Percentiles rank a stretch among this genome's conserved stretches.
Evolutionary conservation across 1,140 invertebrate species (phyloP).

Genomic region (Halyomorpha halys): DNA sequence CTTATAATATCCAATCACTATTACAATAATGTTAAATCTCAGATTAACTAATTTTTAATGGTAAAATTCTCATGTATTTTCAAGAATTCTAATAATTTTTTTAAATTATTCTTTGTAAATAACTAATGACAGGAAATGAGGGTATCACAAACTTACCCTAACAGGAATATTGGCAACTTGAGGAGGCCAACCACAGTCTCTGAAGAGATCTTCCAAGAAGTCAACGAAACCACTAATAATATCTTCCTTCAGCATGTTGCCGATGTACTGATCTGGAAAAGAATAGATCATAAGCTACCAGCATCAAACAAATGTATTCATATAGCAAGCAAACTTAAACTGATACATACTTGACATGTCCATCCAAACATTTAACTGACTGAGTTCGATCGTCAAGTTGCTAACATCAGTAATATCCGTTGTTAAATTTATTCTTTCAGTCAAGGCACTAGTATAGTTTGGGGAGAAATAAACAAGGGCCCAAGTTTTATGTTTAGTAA

Average conservation of each 20-base stretch:
- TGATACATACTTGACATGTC: constrained; percentile 55
- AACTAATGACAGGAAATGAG: no score
- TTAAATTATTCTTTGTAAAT: no score
- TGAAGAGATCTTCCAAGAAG: constrained; percentile 32
- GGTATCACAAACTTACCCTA: constrained; percentile 27
- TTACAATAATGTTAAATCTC: no score
- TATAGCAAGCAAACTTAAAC: neutral
- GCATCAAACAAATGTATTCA: constrained; percentile 22
- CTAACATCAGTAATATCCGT: constrained; percentile 31
- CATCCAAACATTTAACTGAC: constrained; percentile 53
- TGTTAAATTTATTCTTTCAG: constrained; percentile 42
- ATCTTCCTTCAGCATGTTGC: constrained; percentile 31
- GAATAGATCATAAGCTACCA: neutral
- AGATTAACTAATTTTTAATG: no score
- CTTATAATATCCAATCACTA: no score
- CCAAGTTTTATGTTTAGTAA: constrained; percentile 34
- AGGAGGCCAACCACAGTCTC: constrained; percentile 32
- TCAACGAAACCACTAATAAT: constrained; percentile 31
- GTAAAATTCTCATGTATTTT: no score
- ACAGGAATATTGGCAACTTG: constrained; percentile 33
- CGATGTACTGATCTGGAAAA: constrained; percentile 32
- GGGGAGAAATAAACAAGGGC: constrained; percentile 58
- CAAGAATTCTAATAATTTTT: no score
- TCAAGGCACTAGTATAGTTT: constrained; percentile 62
- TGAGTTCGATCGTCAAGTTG: constrained; percentile 42